phyloP scores from a whole-genome alignment of 1,140 invertebrate species.

The honey bee (Apis mellifera) region DNA sequence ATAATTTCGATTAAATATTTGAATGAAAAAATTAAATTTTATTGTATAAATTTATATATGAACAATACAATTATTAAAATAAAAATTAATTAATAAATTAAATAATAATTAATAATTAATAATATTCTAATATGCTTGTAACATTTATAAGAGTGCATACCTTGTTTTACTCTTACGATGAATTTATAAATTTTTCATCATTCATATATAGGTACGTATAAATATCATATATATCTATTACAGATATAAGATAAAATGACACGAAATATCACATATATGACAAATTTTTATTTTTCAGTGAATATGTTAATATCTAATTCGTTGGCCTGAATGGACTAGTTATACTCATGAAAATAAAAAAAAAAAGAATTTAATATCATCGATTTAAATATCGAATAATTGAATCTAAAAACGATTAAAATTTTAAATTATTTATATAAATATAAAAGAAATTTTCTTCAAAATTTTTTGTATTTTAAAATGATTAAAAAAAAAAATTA shows the following conservation, averaged over 20 bases:
- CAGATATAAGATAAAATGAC: slow-evolving; percentile 25
- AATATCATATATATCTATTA: slow-evolving; percentile 42
- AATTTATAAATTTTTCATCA: slow-evolving; percentile 30
- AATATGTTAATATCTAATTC: slow-evolving; percentile 52
- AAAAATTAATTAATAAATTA: not conserved
- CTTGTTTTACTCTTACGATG: not conserved
- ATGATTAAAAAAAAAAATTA: not conserved
- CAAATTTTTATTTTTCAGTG: slow-evolving; percentile 50
- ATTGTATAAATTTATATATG: not conserved
- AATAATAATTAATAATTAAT: not conserved
- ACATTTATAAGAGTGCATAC: slow-evolving; percentile 21
- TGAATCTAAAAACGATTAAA: not conserved
- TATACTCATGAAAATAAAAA: slow-evolving; percentile 25
- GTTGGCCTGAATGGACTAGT: slow-evolving; percentile 69
- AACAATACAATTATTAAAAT: not conserved
- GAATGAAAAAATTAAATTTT: not conserved
- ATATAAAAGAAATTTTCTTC: no score
- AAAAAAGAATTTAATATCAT: not conserved
- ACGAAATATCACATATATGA: slow-evolving; percentile 52
- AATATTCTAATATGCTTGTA: slow-evolving; percentile 62
- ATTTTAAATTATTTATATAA: no score
- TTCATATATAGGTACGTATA: slow-evolving; percentile 52
- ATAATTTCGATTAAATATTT: not conserved
- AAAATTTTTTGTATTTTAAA: not conserved
- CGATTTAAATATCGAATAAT: not conserved